Conservation (phyloP, 1,140 invertebrate genomes). For the Scaptomyza montana region DNA sequence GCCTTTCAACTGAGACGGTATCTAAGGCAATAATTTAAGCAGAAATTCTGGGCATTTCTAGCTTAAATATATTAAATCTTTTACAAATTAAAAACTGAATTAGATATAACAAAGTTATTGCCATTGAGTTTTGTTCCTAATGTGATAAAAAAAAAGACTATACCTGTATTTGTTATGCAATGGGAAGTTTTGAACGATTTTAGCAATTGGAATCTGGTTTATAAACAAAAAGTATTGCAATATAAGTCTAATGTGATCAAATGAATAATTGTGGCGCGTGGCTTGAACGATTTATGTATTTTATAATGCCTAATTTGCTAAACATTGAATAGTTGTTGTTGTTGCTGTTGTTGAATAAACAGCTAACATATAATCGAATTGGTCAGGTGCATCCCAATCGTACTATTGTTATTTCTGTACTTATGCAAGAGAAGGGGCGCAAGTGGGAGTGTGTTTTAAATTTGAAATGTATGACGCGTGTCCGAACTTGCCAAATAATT, state of each 20-base stretch:
- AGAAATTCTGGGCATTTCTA: too few species aligned
- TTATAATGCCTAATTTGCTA: conserved; percentile 69
- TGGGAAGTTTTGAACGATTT: too few species aligned
- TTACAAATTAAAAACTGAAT: too few species aligned
- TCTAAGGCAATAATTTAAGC: too few species aligned
- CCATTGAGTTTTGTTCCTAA: too few species aligned
- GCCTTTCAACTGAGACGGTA: too few species aligned
- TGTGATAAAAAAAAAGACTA: too few species aligned
- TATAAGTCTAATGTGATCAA: conserved; percentile 33
- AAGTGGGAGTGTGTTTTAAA: conserved; percentile 29
- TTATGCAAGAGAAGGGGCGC: conserved; percentile 11
- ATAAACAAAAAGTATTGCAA: conserved; percentile 6
- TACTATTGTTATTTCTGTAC: conserved; percentile 38
- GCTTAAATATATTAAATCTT: too few species aligned
- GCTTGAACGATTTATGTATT: conserved; percentile 56
- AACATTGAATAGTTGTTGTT: conserved; percentile 39
- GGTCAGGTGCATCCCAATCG: conserved; percentile 60
- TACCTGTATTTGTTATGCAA: too few species aligned
- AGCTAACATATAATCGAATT: conserved; percentile 40
- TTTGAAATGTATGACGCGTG: conserved; percentile 74
- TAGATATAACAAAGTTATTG: too few species aligned
- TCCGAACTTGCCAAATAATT: conserved; percentile 72
- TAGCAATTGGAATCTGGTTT: background rate
- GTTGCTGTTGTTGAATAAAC: conserved; percentile 2
- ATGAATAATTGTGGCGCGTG: conserved; percentile 53